phyloP scores from a whole-genome alignment of 2,113 vertebrate genomes.

The Myocastor coypus region DNA sequence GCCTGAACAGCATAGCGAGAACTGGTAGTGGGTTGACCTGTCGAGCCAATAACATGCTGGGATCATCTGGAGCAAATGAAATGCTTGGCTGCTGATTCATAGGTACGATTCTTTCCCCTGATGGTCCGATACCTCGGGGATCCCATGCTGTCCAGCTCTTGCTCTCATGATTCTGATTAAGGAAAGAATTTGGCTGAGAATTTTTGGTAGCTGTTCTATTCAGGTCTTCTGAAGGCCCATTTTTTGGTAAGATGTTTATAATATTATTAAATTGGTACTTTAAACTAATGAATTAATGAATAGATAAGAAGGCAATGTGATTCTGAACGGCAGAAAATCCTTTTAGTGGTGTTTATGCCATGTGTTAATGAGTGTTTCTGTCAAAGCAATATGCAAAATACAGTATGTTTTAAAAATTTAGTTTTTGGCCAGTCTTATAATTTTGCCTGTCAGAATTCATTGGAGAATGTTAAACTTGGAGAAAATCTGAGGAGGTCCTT shows the following conservation, averaged over 20 bases:
- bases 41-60: background rate
- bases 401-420: background rate
- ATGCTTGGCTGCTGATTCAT: background rate
- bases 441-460: background rate
- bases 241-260: constrained; percentile 30
- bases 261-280: background rate
- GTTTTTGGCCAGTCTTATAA: background rate
- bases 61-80: background rate
- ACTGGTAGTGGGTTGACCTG: background rate
- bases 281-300: background rate
- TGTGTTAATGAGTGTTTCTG: no score
- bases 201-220: no score
- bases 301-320: background rate
- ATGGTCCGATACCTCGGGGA: no score
- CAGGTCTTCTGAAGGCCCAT: no score
- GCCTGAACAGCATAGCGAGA: no score
- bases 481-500: background rate
- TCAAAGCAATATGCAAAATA: background rate
- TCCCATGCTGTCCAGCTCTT: no score
- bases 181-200: no score
- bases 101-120: background rate
- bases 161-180: no score
- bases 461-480: background rate
- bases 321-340: background rate
- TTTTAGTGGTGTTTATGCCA: background rate